A percentile compares a stretch with the other conserved stretches of the same genome.
Conservation (phyloP, 1,140 invertebrate species). For the Drosophila parabipectinata region DNA sequence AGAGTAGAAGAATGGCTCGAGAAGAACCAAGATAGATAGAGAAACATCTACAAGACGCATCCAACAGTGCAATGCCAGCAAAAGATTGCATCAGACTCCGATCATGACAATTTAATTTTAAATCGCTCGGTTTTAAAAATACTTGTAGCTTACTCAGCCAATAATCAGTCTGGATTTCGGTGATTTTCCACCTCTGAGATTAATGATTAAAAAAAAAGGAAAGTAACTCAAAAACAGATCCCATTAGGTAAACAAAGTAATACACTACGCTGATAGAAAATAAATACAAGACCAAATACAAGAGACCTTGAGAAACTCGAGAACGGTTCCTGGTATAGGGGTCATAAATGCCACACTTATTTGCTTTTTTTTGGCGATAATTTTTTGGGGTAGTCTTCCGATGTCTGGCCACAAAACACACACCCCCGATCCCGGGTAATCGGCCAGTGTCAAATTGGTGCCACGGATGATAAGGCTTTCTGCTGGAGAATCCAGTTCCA, state of each 20-base stretch:
- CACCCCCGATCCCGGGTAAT: slow-evolving; percentile 32
- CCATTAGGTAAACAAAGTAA: slow-evolving; percentile 25
- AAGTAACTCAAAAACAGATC: slow-evolving; percentile 41
- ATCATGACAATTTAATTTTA: slow-evolving; percentile 27
- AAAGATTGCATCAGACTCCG: slow-evolving; percentile 40
- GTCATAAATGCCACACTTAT: slow-evolving; percentile 32
- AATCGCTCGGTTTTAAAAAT: slow-evolving; percentile 27
- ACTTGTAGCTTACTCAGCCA: slow-evolving; percentile 8
- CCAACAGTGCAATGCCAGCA: background rate
- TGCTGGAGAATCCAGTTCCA: slow-evolving; percentile 49
- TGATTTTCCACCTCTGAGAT: slow-evolving; percentile 65
- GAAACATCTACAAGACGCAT: background rate
- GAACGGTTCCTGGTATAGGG: slow-evolving; percentile 8
- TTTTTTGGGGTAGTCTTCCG: slow-evolving; percentile 50
- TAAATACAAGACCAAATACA: too few relatives aligned
- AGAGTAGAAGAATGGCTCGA: slow-evolving; percentile 16
- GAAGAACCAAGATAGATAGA: slow-evolving; percentile 3
- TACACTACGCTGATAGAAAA: slow-evolving; percentile 43
- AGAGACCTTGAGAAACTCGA: background rate
- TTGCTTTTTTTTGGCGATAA: slow-evolving; percentile 23
- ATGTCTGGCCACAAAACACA: slow-evolving; percentile 26
- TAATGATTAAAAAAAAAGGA: slow-evolving; percentile 56
- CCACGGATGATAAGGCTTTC: slow-evolving; percentile 54
- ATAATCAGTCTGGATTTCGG: slow-evolving; percentile 46
- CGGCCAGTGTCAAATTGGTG: slow-evolving; percentile 48